Evolutionary conservation across 2,113 vertebrate genomes (phyloP), one percentile per base, ranked within the genome.

Genomic region (Australoheros scitulus): DNA sequence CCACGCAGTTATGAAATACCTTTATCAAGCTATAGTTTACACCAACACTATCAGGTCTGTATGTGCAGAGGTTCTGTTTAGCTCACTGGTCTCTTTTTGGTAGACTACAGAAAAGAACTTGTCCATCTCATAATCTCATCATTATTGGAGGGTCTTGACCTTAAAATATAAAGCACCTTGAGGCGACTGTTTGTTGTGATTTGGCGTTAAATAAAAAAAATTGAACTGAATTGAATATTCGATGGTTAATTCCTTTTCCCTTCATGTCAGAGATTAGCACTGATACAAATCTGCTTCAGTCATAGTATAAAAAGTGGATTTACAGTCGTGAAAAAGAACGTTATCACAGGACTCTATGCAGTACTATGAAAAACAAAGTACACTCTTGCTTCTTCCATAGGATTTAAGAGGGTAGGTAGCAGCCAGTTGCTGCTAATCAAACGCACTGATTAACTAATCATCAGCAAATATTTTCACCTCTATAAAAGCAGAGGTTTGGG

Each of bases 11-110:
- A 77, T 77, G 36, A 82, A 83, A 83, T 57, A 17, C 5, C 29
- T 79, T 78, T 65, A 84, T 82, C 65, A 74, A 43, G 32, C 14
- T 78, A 24, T 26, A 56, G 24, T 76, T 77, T 82, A 75, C 86
- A 55, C 32, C 68, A 18, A 34, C 47, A 2, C 26, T 29, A 3
- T 9, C 26, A n/a, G 0, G 10, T 55, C 6, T 55, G 47, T 55
- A 13, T 32, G 2, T 72, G 32, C 26, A 72, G 43, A 72, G 17
- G 32, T 72, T 55, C 18, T 14, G 0, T 34, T 18, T 26, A 34
- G 14, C 2, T 20, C 17, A 7, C 55, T 36, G 64, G 2, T 80
- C 26, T 60, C 55, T 13, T 80, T 34, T 81, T 43, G 11, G 26
- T 4, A 17, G 15, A 59, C 38, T 18, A 43, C 18, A 18, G 10